Evolutionary conservation across 2,113 vertebrate genomes (phyloP), one percentile per base, ranked within the genome.

Genomic region (Aviceda subcristata): DNA sequence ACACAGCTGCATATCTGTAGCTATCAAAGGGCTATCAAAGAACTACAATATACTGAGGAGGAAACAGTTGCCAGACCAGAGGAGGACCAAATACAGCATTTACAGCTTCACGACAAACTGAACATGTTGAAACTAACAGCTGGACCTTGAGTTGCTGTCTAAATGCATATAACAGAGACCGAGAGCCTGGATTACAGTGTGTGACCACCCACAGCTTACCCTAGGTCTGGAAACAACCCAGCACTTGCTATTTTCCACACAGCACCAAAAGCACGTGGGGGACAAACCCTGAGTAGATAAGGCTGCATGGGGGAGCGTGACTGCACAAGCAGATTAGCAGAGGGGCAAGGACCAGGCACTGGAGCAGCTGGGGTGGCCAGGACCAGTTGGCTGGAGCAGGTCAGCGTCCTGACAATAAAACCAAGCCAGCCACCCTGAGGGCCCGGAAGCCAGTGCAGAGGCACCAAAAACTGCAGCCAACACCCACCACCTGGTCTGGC

Each of bases 241-340:
- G 15, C 64, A 53, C 26, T 64, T 50, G 17, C 0, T 10, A 12
- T 24, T 41, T 77, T 46, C n/a, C 62, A 38, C 34, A 14, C 10
- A 32, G 67, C 46, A 43, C n/a, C 32, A 26, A 34, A 4, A 66
- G 43, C n/a, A 55, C 4, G 7, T 0, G 3, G 41, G 15, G 20
- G 13, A 74, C 56, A 50, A 68, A 24, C 13, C 46, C 30, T 4
- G n/a, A 15, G 26, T 1, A 48, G 45, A 4, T 26, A 6, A 27
- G 13, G 39, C 83, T 16, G 43, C 0, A 0, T 11, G 8, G 6
- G 1, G 3, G 11, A 67, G 45, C 38, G 29, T 3, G 8, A 12
- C 43, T 7, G 29, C 0, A 0, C 39, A 22, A 34, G 46, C 18
- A 68, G 18, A 45, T 4, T 2, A 79, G 19, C n/a, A 20, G 27